Conservation (phyloP, 2,888 invertebrate genomes). For the Ephialtes manifestator region DNA sequence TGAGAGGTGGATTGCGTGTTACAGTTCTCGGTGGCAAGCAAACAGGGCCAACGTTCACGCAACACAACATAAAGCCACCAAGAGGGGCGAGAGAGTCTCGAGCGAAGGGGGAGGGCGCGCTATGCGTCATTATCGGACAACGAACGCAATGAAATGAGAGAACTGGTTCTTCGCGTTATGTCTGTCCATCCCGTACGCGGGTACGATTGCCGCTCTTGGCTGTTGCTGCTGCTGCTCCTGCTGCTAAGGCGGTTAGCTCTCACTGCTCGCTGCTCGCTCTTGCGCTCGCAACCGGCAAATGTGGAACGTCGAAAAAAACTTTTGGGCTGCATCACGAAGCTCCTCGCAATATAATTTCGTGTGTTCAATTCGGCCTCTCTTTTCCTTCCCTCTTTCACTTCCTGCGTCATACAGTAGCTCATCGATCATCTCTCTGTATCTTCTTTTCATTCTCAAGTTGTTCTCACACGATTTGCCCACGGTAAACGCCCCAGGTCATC, state of each 20-base stretch:
- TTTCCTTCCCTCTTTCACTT: slow-evolving; percentile 38
- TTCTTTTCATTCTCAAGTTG: slow-evolving; percentile 20
- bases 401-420: slow-evolving; percentile 59
- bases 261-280: slow-evolving; percentile 39
- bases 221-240: slow-evolving; percentile 59
- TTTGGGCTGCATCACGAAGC: slow-evolving; percentile 51
- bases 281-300: slow-evolving; percentile 57
- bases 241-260: slow-evolving; percentile 53
- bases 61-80: slow-evolving; percentile 24
- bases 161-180: slow-evolving; percentile 85
- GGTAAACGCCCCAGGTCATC: slow-evolving; percentile 10
- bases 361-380: slow-evolving; percentile 57
- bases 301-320: slow-evolving; percentile 37
- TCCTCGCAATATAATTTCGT: slow-evolving; percentile 66
- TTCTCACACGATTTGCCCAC: background rate
- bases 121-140: slow-evolving; percentile 86
- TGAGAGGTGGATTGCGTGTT: background rate
- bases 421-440: slow-evolving; percentile 57
- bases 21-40: slow-evolving; percentile 14
- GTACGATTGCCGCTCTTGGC: slow-evolving; percentile 74
- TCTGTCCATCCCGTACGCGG: slow-evolving; percentile 76
- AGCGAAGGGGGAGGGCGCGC: slow-evolving; percentile 76
- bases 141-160: slow-evolving; percentile 86
- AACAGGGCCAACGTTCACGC: slow-evolving; percentile 22
- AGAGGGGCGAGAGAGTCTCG: slow-evolving; percentile 21